Conservation (phyloP, 2,888 invertebrate genomes). For the Pollenia angustigena region DNA sequence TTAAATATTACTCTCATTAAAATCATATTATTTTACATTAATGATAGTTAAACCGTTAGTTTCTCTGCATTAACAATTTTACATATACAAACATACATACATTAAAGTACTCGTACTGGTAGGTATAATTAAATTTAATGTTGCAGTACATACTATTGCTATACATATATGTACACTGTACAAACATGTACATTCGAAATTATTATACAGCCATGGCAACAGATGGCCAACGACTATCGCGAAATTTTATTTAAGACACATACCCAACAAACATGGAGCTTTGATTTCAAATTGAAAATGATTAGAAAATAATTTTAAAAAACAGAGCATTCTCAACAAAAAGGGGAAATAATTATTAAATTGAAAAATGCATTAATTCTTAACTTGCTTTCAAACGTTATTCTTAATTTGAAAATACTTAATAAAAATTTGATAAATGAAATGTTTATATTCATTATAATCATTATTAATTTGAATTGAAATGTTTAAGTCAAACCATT, state of each 20-base stretch:
- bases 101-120: not conserved
- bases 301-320: too few relatives aligned
- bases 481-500: too few relatives aligned
- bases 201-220: not conserved
- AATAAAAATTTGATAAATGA: too few relatives aligned
- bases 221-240: conserved; percentile 1
- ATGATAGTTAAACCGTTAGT: not conserved
- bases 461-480: too few relatives aligned
- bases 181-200: not conserved
- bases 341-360: too few relatives aligned
- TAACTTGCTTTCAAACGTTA: too few relatives aligned
- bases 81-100: not conserved
- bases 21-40: not conserved
- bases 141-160: not conserved
- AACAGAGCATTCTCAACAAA: too few relatives aligned
- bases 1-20: not conserved
- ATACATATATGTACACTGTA: not conserved
- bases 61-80: not conserved
- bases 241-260: not conserved
- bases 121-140: not conserved
- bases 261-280: not conserved
- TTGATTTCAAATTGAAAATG: too few relatives aligned
- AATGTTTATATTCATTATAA: too few relatives aligned
- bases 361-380: too few relatives aligned
- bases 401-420: too few relatives aligned